Conservation (phyloP, 2,797 vertebrate species). For the Heliangelus exortis region DNA sequence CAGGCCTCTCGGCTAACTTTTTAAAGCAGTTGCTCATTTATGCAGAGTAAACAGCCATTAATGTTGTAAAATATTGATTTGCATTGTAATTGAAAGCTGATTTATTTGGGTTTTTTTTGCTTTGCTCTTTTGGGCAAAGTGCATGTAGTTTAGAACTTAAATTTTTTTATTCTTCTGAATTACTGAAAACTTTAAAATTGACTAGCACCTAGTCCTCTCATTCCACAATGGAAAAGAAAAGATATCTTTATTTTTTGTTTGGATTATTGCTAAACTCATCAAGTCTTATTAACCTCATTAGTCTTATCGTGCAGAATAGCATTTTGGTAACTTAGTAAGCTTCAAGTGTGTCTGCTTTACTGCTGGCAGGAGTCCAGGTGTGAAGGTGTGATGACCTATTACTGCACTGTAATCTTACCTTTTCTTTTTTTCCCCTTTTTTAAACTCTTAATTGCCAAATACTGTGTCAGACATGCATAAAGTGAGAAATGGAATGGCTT, state of each 20-base stretch:
- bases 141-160: neutral
- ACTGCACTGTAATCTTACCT: neutral
- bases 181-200: neutral
- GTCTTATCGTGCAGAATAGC: neutral
- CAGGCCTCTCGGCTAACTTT: neutral
- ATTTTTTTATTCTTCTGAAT: neutral
- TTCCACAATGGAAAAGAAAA: neutral
- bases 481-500: neutral
- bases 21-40: neutral
- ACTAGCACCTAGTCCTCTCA: neutral
- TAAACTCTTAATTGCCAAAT: neutral
- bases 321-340: neutral
- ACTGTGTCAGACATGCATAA: neutral
- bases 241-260: neutral
- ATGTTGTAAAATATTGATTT: neutral
- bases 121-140: neutral
- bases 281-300: neutral
- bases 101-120: neutral
- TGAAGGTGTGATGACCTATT: neutral
- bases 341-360: neutral
- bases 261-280: neutral
- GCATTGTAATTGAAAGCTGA: neutral
- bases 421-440: too few relatives aligned
- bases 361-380: neutral
- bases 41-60: neutral